These are phyloP conservation scores for Schmidtea mediterranea DNA, from an alignment of 1,140 invertebrate species.

Conservation along the genomic window DNA sequence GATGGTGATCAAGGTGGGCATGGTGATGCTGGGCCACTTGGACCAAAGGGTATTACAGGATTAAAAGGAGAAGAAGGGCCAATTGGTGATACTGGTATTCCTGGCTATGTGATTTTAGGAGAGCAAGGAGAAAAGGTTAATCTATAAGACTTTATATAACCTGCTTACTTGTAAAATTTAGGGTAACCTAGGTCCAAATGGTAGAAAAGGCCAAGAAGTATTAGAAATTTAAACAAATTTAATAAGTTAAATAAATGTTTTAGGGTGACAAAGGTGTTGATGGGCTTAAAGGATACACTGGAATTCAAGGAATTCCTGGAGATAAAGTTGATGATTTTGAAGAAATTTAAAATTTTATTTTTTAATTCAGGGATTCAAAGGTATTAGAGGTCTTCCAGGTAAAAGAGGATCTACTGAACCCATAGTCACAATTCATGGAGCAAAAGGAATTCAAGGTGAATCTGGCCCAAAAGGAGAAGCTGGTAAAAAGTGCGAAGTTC, in stretches of 20 bases:
- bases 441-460: no score
- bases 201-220: slow-evolving; percentile 12
- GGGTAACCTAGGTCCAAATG: slow-evolving; percentile 6
- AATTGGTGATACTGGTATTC: slow-evolving; percentile 10
- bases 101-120: neutral
- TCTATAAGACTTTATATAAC: neutral
- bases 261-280: slow-evolving; percentile 9
- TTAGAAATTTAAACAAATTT: slow-evolving; percentile 9
- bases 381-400: no score
- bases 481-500: no score
- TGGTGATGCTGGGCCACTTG: slow-evolving; percentile 10
- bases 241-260: slow-evolving; percentile 7
- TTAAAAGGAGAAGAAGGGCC: slow-evolving; percentile 8
- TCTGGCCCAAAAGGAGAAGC: no score
- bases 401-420: no score
- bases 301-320: slow-evolving; percentile 7
- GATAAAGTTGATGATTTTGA: no score
- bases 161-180: slow-evolving; percentile 3
- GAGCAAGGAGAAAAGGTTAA: neutral
- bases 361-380: no score
- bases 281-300: slow-evolving; percentile 9
- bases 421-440: no score
- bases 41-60: slow-evolving; percentile 9
- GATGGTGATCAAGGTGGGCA: slow-evolving; percentile 6
- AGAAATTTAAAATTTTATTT: no score